Evolutionary conservation across 1,140 invertebrate genomes (phyloP).

Genomic region (Camponotus floridanus): DNA sequence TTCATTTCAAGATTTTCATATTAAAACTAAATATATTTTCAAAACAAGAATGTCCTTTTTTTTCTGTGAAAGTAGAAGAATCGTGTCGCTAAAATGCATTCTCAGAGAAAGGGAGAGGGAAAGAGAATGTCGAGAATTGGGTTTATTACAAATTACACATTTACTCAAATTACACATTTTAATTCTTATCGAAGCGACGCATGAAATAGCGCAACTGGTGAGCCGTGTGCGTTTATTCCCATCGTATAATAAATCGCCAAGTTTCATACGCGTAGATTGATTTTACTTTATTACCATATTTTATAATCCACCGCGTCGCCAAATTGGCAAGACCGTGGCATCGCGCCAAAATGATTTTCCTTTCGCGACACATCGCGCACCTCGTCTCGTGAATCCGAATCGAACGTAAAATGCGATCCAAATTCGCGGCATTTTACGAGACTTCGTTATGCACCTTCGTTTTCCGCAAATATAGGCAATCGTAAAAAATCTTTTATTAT

Average conservation of each 20-base stretch:
- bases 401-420: not conserved
- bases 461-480: not conserved
- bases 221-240: not conserved
- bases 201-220: not conserved
- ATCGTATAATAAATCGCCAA: not conserved
- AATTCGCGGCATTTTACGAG: not conserved
- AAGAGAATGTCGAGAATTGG: not conserved
- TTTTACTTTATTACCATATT: slow-evolving; percentile 45
- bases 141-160: too few species aligned
- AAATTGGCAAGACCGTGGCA: slow-evolving; percentile 33
- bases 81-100: not conserved
- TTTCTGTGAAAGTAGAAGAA: not conserved
- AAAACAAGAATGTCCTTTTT: too few species aligned
- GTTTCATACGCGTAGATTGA: slow-evolving; percentile 25
- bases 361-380: slow-evolving; percentile 29
- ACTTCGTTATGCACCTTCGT: slow-evolving; percentile 11
- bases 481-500: slow-evolving; percentile 37
- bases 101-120: not conserved
- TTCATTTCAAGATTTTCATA: too few species aligned
- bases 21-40: too few species aligned
- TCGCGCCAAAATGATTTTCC: slow-evolving; percentile 36
- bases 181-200: not conserved
- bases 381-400: not conserved
- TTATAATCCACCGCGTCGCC: slow-evolving; percentile 5
- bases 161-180: not conserved